Evolutionary conservation across 2,797 vertebrate genomes (phyloP).

Genomic region (Alauda arvensis): DNA sequence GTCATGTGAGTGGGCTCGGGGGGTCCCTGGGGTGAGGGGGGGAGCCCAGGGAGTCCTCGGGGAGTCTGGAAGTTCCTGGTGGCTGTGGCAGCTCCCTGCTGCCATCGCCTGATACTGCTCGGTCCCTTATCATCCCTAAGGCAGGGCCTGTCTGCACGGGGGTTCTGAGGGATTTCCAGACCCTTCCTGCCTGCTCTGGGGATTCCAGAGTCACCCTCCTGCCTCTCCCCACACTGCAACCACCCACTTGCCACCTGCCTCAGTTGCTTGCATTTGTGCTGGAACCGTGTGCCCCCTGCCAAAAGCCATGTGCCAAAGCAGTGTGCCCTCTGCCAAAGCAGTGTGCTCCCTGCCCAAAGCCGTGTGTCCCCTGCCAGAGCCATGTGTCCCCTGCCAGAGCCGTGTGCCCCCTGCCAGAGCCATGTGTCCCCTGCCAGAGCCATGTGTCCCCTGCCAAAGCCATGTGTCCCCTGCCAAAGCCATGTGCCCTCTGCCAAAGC

Average conservation of each 20-base stretch:
- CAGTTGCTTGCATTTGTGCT: neutral
- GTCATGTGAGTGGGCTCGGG: slow-evolving; percentile 86
- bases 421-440: too few species aligned
- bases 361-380: too few species aligned
- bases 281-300: neutral
- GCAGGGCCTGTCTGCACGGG: fast-evolving
- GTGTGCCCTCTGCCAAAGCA: neutral
- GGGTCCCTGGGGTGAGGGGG: neutral
- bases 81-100: neutral
- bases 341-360: too few species aligned
- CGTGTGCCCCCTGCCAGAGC: too few species aligned
- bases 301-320: neutral
- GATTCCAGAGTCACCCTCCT: neutral
- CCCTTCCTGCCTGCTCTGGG: neutral
- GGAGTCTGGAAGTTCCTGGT: neutral
- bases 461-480: too few species aligned
- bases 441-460: too few species aligned
- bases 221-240: neutral
- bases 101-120: fast-evolving
- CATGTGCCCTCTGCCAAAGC: too few species aligned
- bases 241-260: neutral
- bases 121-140: neutral
- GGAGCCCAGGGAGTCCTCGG: neutral
- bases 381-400: too few species aligned
- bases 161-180: neutral